Evolutionary conservation across 1,140 invertebrate genomes (phyloP).

Genomic region (Zaprionus gabonicus): DNA sequence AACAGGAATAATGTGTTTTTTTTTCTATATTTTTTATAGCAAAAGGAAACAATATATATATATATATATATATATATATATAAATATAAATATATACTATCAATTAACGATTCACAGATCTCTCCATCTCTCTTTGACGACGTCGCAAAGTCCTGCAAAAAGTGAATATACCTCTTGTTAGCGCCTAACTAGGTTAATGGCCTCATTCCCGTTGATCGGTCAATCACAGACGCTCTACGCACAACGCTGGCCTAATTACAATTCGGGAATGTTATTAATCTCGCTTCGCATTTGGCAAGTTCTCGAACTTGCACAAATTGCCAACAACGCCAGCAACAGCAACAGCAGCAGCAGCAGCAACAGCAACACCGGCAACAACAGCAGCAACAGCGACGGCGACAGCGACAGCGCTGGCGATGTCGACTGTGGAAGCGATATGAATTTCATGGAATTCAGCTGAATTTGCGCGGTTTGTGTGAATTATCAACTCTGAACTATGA

Average conservation of each 20-base stretch:
- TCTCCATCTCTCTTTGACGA: not conserved
- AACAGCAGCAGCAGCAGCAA: not conserved
- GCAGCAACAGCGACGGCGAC: not conserved
- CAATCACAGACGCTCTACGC: not conserved
- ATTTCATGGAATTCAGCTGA: conserved; percentile 61
- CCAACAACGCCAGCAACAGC: not conserved
- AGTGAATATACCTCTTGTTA: not conserved
- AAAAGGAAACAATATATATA: no score
- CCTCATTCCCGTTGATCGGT: not conserved
- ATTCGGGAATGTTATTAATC: conserved; percentile 10
- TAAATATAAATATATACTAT: not conserved
- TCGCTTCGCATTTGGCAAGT: not conserved
- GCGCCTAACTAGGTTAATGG: not conserved
- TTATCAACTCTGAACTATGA: conserved; percentile 42
- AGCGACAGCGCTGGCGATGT: not conserved
- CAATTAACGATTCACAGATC: not conserved
- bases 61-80: no score
- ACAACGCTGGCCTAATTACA: not conserved
- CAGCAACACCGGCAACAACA: not conserved
- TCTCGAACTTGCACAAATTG: not conserved
- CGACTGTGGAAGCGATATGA: conserved; percentile 28
- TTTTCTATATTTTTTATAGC: no score
- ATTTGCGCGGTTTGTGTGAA: conserved; percentile 22
- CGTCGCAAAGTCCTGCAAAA: not conserved
- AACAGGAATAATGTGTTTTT: no score